Evolutionary conservation across 2,113 vertebrate genomes (phyloP), one percentile per base, ranked within the genome.

Genomic region (Takifugu flavidus): DNA sequence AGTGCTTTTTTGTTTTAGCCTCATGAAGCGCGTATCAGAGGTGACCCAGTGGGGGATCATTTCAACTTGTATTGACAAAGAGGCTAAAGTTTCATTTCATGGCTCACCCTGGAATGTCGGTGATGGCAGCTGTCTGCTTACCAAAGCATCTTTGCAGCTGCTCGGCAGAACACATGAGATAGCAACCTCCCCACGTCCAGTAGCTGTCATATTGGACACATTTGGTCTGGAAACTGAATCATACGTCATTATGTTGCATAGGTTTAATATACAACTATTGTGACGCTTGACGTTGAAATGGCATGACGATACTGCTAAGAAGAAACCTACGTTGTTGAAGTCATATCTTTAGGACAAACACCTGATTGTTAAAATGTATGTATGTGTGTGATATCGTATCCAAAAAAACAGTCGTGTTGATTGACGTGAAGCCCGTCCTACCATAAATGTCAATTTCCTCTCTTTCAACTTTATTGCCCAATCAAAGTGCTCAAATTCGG

Each of bases 81-180:
- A 39, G 25, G 39, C 49, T 55, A 43, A 27, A 0, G 26, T 69
- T 50, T 63, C 7, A 65, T 56, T 29, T 49, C 28, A 49, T 57
- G 20, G 25, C 29, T 53, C 57, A 39, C 53, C 46, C 10, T 26
- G 56, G 53, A 79, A 68, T 62, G 56, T 47, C 15, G 34, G 27
- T 62, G 67, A 53, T 34, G 59, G 39, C 82, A 84, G 75, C 82
- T 86, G 82, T 78, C 67, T 78, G 69, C 63, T 39, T 39, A 57
- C 45, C 25, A 15, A 56, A 43, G 1, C 34, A 25, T 43, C 39
- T 11, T 31, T 67, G 73, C 82, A 85, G 80, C 79, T 86, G 82
- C 55, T 77, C 55, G 2, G 46, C 28, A 61, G 42, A 68, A 58
- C 69, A 78, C 47, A 68, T 78, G 59, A 70, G 62, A 65, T 50